Percentiles rank a stretch among this genome's conserved stretches.
These are phyloP conservation scores for Prorops nasuta DNA, from an alignment of 1,140 invertebrate genomes.

Conservation along the genomic window DNA sequence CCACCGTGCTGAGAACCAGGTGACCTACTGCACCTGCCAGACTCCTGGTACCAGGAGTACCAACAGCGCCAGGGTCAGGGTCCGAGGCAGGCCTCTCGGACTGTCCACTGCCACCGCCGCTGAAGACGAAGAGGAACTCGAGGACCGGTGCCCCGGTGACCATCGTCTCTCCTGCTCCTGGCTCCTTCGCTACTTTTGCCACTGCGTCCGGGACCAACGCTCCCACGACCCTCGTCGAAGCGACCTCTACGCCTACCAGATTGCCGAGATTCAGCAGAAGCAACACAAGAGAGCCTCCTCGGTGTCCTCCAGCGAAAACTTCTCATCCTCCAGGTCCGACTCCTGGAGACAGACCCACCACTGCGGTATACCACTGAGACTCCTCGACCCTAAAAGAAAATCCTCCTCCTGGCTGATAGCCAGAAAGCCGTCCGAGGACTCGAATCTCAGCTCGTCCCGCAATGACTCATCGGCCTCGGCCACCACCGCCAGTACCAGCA, in stretches of 20 bases:
- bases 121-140: constrained; percentile 19
- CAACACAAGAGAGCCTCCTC: constrained; percentile 75
- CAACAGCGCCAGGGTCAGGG: too few relatives aligned
- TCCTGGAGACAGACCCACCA: constrained; percentile 77
- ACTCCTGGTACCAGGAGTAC: too few relatives aligned
- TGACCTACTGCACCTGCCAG: constrained; percentile 68
- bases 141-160: constrained; percentile 14
- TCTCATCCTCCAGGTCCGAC: constrained; percentile 79
- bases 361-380: constrained; percentile 70
- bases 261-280: constrained; percentile 75
- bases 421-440: constrained; percentile 86
- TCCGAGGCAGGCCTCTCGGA: too few relatives aligned
- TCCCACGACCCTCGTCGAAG: constrained; percentile 55
- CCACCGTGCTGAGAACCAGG: constrained; percentile 67
- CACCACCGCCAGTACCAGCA: constrained; percentile 81
- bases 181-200: constrained; percentile 38
- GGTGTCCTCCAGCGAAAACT: constrained; percentile 86
- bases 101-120: constrained; percentile 22
- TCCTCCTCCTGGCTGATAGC: constrained; percentile 85
- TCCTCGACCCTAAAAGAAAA: constrained; percentile 73
- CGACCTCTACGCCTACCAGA: constrained; percentile 76
- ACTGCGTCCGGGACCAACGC: constrained; percentile 38
- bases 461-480: constrained; percentile 86
- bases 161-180: constrained; percentile 34
- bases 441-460: constrained; percentile 80